Conservation (phyloP, 2,113 vertebrate species). For the Periophthalmodon schlosseri region DNA sequence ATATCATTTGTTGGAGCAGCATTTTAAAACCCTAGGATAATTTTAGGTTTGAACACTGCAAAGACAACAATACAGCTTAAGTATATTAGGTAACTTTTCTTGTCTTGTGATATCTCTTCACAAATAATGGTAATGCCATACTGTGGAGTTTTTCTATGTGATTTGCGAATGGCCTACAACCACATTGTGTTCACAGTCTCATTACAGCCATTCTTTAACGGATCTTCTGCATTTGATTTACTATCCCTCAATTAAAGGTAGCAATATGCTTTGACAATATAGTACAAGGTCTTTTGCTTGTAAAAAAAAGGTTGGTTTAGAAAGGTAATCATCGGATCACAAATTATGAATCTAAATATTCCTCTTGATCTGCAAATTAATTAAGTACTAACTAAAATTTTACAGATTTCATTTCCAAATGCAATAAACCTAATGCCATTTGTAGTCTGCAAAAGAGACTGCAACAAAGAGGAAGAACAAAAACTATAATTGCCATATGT, state of each 20-base stretch:
- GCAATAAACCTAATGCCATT: conserved; percentile 31
- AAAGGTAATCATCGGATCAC: background rate
- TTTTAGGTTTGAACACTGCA: no score
- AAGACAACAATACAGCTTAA: no score
- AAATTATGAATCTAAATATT: background rate
- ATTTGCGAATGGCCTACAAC: background rate
- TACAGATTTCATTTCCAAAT: conserved; percentile 9
- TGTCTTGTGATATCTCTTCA: no score
- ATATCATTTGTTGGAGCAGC: background rate
- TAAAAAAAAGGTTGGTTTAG: background rate
- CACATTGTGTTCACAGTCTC: background rate
- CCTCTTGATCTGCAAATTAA: background rate
- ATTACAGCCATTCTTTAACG: background rate
- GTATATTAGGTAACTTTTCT: no score
- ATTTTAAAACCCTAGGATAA: background rate
- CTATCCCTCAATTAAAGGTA: background rate
- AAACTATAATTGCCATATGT: conserved; percentile 55
- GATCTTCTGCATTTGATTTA: background rate
- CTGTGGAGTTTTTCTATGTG: background rate
- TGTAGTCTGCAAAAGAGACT: conserved; percentile 17
- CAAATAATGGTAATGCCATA: no score
- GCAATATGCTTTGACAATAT: background rate
- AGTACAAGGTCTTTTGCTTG: background rate
- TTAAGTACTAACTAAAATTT: conserved; percentile 1
- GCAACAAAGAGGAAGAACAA: conserved; percentile 46